Evolutionary conservation across 2,113 vertebrate species (phyloP), one percentile per base, ranked within the genome.

Genomic region (Emberiza fucata): DNA sequence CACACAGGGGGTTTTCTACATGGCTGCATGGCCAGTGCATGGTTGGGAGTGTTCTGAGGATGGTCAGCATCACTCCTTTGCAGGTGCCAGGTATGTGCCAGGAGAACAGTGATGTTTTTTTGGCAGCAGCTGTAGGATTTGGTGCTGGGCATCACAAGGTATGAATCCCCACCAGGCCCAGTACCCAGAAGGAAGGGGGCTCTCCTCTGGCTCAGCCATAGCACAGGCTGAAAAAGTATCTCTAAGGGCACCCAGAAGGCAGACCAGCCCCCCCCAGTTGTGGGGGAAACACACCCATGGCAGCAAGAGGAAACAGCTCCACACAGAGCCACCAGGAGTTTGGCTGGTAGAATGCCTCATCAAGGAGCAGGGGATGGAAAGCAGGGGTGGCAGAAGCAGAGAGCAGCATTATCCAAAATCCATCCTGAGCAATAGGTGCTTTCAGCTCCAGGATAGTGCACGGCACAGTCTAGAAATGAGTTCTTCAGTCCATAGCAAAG

Each of bases 371-470:
- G n/a, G 22, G 22, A 0, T 70, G 82, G 39, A 35, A 63, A 63
- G 80, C 53, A 92, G 39, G 20, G 7, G 18, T 61, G n/a, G 53
- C 57, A 81, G 31, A 88, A 51, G 33, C 77, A 86, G 47, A 48
- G 1, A 68, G 56, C 11, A n/a, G 35, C 5, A 6, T 24, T 48
- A 72, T 47, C 37, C 73, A 56, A 84, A 84, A 75, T 56, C 27
- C 31, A 64, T 35, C 29, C 70, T 31, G 13, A 79, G 28, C 16
- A 56, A 69, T 0, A 72, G 24, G 9, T 60, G 54, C 7, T 85
- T 79, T 59, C 5, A 3, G 18, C n/a, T 73, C 69, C 42, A 69
- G 24, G 72, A 45, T 1, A 63, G 25, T 42, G 44, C 0, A 0
- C 37, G 27, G 2, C 47, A 56, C 16, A 31, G 39, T 21, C 23